Evolutionary conservation across 2,113 vertebrate genomes (phyloP).

Genomic region (Eolophus roseicapilla): DNA sequence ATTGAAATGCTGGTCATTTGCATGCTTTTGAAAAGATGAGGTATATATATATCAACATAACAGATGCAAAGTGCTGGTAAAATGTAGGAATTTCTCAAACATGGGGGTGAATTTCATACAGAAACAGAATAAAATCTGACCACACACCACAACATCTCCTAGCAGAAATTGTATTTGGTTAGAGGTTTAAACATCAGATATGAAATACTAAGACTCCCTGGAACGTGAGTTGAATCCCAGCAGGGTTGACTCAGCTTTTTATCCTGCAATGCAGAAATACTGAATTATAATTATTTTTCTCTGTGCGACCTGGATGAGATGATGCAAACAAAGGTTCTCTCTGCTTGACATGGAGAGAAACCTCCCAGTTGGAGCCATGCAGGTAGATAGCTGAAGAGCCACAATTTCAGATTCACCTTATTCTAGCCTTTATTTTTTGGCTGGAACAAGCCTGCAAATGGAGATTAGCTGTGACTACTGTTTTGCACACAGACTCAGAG

Average conservation of each 20-base stretch:
- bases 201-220: conserved; percentile 19
- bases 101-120: conserved; percentile 3
- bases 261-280: conserved; percentile 37
- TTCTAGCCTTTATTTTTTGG: background rate
- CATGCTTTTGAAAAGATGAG: background rate
- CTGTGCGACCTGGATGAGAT: background rate
- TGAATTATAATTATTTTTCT: background rate
- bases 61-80: background rate
- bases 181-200: conserved; percentile 22
- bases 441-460: background rate
- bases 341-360: background rate
- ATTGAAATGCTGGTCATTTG: background rate
- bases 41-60: conserved; percentile 8
- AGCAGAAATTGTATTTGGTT: conserved; percentile 31
- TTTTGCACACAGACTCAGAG: background rate
- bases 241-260: conserved; percentile 27
- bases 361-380: background rate
- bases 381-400: background rate
- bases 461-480: background rate
- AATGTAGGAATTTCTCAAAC: background rate
- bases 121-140: conserved; percentile 9
- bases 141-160: background rate
- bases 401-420: background rate
- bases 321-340: background rate
- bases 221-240: conserved; percentile 36